phyloP scores from a whole-genome alignment of 1,140 invertebrate species.

The Meteorus sp. region DNA sequence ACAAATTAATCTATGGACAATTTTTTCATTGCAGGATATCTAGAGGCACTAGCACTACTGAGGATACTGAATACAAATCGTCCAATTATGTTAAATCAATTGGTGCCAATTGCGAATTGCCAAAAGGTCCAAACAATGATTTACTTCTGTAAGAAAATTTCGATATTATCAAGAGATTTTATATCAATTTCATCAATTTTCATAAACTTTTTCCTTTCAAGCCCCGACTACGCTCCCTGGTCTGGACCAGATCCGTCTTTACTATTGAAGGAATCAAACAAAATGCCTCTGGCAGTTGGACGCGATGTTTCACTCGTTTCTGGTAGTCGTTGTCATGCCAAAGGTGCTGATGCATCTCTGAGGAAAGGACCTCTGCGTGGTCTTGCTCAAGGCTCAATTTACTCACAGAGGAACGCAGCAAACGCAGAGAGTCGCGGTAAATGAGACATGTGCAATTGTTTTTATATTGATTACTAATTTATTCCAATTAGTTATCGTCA shows the following conservation, averaged over 20 bases:
- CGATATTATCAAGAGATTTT: conserved; percentile 22
- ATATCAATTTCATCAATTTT: too few relatives aligned
- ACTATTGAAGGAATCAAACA: conserved; percentile 47
- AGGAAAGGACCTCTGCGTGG: conserved; percentile 66
- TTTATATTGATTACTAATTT: conserved; percentile 27
- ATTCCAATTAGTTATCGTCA: conserved; percentile 10
- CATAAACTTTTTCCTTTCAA: conserved; percentile 54
- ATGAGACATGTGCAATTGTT: conserved; percentile 57
- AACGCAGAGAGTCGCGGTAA: conserved; percentile 62
- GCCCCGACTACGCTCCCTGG: conserved; percentile 73
- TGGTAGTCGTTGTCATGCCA: conserved; percentile 56
- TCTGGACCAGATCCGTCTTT: conserved; percentile 66
- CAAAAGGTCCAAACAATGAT: conserved; percentile 69
- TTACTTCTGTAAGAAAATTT: conserved; percentile 66
- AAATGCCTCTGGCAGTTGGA: conserved; percentile 58
- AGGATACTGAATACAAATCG: conserved; percentile 60
- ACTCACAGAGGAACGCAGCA: conserved; percentile 60
- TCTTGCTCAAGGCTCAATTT: conserved; percentile 71
- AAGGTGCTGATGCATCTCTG: conserved; percentile 64
- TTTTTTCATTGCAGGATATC: conserved; percentile 44
- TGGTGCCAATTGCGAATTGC: conserved; percentile 64
- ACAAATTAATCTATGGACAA: not conserved
- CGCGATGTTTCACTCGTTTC: conserved; percentile 58
- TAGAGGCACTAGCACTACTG: conserved; percentile 55
- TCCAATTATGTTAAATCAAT: conserved; percentile 59